Evolutionary conservation across 1,140 invertebrate genomes (phyloP).

Genomic region (Hycleus cichorii): DNA sequence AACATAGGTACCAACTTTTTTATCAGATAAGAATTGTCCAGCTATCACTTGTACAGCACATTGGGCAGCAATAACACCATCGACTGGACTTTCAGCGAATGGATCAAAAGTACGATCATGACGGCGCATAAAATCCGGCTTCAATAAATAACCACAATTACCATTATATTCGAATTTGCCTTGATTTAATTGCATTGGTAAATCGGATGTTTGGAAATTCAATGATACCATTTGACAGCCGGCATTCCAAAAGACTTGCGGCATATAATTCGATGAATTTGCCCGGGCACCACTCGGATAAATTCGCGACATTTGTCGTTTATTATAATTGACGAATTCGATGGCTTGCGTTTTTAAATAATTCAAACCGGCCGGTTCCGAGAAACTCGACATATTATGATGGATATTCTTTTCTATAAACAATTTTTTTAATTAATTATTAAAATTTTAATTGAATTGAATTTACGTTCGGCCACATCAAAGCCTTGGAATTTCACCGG

Average conservation of each 20-base stretch:
- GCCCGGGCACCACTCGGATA: conserved; percentile 98
- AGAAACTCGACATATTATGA: conserved; percentile 98
- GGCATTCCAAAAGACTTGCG: conserved; percentile 93
- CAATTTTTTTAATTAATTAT: background rate
- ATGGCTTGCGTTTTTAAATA: conserved; percentile 93
- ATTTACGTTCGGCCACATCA: conserved; percentile 90
- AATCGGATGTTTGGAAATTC: conserved; percentile 99
- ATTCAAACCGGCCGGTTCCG: conserved; percentile 90
- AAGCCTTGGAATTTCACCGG: conserved; percentile 99
- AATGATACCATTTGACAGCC: conserved; percentile 97
- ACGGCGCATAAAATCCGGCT: conserved; percentile 98
- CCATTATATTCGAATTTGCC: conserved; percentile 99
- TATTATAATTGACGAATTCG: conserved; percentile 99
- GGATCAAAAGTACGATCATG: conserved; percentile 96
- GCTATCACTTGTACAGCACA: conserved; percentile 97
- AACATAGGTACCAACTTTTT: conserved; percentile 98
- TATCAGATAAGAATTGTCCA: conserved; percentile 98
- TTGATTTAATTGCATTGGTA: conserved; percentile 99
- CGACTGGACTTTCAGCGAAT: conserved; percentile 97
- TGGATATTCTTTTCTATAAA: conserved; percentile 85
- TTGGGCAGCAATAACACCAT: conserved; percentile 98
- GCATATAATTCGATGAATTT: conserved; percentile 99
- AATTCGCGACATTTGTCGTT: conserved; percentile 96
- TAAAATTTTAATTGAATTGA: background rate
- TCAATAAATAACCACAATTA: conserved; percentile 91